phyloP scores from a whole-genome alignment of 2,888 invertebrate species.

The Athalia circularis region DNA sequence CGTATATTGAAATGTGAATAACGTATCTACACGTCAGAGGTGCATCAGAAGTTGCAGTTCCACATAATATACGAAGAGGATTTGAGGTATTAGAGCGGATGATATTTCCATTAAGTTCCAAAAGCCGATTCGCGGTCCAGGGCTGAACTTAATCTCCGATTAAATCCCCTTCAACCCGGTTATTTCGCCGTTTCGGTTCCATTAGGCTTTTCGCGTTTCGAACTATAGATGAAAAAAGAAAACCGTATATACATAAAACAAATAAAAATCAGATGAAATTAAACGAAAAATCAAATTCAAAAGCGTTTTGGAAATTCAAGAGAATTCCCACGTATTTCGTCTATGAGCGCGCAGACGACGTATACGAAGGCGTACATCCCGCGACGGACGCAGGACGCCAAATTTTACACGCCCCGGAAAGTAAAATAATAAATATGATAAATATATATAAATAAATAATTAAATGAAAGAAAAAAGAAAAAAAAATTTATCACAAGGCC shows the following conservation, averaged over 20 bases:
- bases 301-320: too few relatives aligned
- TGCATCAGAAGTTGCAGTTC: too few relatives aligned
- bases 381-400: too few relatives aligned
- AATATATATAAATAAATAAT: too few relatives aligned
- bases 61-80: constrained; percentile 10
- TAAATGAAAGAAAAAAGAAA: neutral
- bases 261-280: neutral
- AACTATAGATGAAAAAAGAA: constrained; percentile 9
- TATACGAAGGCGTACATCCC: too few relatives aligned
- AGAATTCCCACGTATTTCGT: too few relatives aligned
- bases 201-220: constrained; percentile 32
- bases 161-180: constrained; percentile 38
- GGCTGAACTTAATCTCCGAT: constrained; percentile 45
- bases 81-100: constrained; percentile 43
- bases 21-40: too few relatives aligned
- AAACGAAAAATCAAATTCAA: too few relatives aligned
- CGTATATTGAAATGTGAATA: too few relatives aligned
- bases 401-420: too few relatives aligned
- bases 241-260: neutral
- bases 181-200: constrained; percentile 11
- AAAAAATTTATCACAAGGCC: neutral
- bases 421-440: too few relatives aligned
- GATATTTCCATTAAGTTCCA: constrained; percentile 45
- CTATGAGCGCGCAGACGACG: too few relatives aligned
- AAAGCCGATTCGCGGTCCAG: constrained; percentile 43